These are phyloP conservation scores for Homalodisca vitripennis DNA, from an alignment of 1,140 invertebrate species.

Conservation along the genomic window DNA sequence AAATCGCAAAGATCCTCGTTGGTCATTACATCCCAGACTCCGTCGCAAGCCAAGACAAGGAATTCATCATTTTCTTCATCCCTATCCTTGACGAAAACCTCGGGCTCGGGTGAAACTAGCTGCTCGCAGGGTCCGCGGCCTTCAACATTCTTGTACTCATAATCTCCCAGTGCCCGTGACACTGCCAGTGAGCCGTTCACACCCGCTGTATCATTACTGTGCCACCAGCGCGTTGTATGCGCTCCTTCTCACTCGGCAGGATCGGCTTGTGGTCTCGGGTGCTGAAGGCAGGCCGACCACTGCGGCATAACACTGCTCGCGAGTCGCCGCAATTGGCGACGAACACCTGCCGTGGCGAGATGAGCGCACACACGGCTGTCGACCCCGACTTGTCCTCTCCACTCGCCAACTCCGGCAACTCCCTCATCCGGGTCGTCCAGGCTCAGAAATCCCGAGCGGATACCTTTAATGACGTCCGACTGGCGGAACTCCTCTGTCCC, in stretches of 20 bases:
- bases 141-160: constrained; percentile 95
- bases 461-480: constrained; percentile 78
- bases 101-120: constrained; percentile 96
- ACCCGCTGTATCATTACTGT: too few species aligned
- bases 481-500: constrained; percentile 78
- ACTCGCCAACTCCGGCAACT: constrained; percentile 79
- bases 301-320: constrained; percentile 84
- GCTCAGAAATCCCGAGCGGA: constrained; percentile 83
- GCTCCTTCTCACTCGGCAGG: constrained; percentile 84
- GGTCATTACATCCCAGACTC: constrained; percentile 97
- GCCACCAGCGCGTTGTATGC: constrained; percentile 95
- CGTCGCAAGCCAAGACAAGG: constrained; percentile 97
- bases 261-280: constrained; percentile 97
- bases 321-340: constrained; percentile 96
- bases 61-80: constrained; percentile 84
- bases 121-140: constrained; percentile 83
- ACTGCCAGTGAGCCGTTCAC: constrained; percentile 95
- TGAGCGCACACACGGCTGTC: constrained; percentile 93
- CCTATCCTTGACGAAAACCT: constrained; percentile 81
- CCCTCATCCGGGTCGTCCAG: constrained; percentile 86
- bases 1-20: constrained; percentile 96
- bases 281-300: constrained; percentile 76
- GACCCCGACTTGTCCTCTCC: constrained; percentile 94
- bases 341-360: constrained; percentile 81
- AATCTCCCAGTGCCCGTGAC: constrained; percentile 94